These are phyloP conservation scores for Mugil cephalus DNA, from an alignment of 2,113 vertebrate species.

Conservation along the genomic window DNA sequence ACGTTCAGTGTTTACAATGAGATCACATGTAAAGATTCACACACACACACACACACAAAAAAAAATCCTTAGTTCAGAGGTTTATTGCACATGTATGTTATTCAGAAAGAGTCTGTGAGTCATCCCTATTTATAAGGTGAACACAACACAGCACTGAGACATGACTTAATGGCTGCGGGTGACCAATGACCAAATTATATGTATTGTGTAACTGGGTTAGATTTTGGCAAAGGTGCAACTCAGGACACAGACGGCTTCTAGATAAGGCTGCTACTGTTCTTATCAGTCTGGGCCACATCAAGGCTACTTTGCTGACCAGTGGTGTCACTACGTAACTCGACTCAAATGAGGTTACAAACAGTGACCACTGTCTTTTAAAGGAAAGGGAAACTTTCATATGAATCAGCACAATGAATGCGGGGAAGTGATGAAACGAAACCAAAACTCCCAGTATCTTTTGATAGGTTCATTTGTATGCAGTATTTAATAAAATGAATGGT, in stretches of 20 bases:
- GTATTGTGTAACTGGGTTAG: constrained; percentile 40
- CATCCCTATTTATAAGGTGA: constrained; percentile 16
- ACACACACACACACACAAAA: too few relatives aligned
- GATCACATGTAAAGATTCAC: too few relatives aligned
- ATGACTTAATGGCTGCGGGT: constrained; percentile 12
- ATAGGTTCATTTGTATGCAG: too few relatives aligned
- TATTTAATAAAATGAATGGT: too few relatives aligned
- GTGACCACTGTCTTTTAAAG: constrained; percentile 3
- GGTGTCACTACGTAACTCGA: background rate
- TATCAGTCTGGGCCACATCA: constrained; percentile 39
- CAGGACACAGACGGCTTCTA: constrained; percentile 12
- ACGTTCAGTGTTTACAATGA: background rate
- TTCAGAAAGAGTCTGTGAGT: background rate
- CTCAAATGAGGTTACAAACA: constrained; percentile 16
- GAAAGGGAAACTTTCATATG: constrained; percentile 6
- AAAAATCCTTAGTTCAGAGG: too few relatives aligned
- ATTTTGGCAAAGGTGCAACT: background rate
- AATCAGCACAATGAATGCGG: background rate
- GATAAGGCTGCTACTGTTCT: constrained; percentile 33
- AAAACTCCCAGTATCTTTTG: too few relatives aligned
- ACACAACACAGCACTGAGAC: constrained; percentile 28
- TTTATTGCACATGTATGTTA: background rate
- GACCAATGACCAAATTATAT: constrained; percentile 20
- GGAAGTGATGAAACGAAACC: too few relatives aligned
- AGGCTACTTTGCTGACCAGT: constrained; percentile 4